Percentiles rank a stretch among this genome's conserved stretches.
Evolutionary conservation across 2,797 vertebrate genomes (phyloP).

Genomic region (Anabas testudineus): DNA sequence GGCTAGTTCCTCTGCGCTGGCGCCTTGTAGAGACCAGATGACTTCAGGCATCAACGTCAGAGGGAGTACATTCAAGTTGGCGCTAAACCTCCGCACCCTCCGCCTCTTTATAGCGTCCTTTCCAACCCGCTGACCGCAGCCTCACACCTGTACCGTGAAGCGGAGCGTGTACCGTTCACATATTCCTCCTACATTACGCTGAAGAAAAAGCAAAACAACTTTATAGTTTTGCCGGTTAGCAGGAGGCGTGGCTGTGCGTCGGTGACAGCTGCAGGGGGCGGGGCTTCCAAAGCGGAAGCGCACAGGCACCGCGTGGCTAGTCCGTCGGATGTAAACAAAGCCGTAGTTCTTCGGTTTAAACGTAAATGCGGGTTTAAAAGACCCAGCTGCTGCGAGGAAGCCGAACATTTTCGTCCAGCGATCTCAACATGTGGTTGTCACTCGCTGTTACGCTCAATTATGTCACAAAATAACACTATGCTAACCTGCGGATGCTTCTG

Average conservation of each 20-base stretch:
- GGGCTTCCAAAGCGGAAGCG: constrained; percentile 65
- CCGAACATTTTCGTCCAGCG: fast-evolving
- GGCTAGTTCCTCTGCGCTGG: constrained; percentile 74
- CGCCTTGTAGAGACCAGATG: constrained; percentile 78
- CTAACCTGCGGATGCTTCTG: constrained; percentile 38
- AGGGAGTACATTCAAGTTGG: constrained; percentile 80
- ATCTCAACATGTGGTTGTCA: fast-evolving
- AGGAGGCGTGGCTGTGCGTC: constrained; percentile 66
- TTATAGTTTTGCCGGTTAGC: constrained; percentile 59
- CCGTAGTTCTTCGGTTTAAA: constrained; percentile 22
- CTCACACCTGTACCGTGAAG: fast-evolving
- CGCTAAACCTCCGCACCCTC: constrained; percentile 55
- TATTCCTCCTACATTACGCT: fast-evolving
- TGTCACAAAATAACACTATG: constrained; percentile 9
- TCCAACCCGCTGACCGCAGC: fast-evolving
- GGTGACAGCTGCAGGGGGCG: constrained; percentile 77
- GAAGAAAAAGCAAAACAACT: constrained; percentile 14
- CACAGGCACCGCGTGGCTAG: constrained; percentile 80
- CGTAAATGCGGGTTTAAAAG: neutral
- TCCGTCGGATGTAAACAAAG: constrained; percentile 86
- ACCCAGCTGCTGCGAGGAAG: fast-evolving
- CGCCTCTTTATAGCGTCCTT: fast-evolving
- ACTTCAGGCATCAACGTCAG: constrained; percentile 72
- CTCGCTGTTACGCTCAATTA: constrained; percentile 1
- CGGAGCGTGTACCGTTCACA: fast-evolving